Evolutionary conservation across 30 jellyfish, hydroid and myxozoan genomes (phyloP), one percentile per base, ranked within the genome.

Genomic region (Morbakka virulenta): DNA sequence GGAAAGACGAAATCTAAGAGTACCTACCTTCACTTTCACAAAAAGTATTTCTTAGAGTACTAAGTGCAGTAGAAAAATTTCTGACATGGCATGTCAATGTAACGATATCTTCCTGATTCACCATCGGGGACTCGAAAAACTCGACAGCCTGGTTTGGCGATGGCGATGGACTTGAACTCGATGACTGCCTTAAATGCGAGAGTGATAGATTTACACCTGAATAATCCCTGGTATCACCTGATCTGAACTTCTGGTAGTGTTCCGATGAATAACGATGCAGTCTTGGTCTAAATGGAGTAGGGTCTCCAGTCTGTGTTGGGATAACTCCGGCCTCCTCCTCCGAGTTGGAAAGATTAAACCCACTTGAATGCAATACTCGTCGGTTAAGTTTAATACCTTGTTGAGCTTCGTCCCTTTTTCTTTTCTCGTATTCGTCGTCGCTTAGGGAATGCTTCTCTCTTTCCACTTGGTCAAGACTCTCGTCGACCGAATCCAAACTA

Each of bases 21-120:
- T 27, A 48, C 95, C 52, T 62, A 88, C 97, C 95, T 62, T 52
- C 85, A 52, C 91, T 80, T 11, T 76, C 95, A 3, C 33, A 66
- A 34, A 91, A 91, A 14, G 96, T 76, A 26, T 91, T 83, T 68
- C 96, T 67, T 49, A 91, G 63, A 28, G 41, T 76, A 53, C 76
- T 84, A 52, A 91, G 70, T 14, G 96, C 91, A 57, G 29, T 84
- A 9, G 98, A 91, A 76, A 91, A 91, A 51, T 82, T 91, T 68
- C 98, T 71, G 28, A 91, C 98, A 76, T 91, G 98, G 3, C 70
- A 95, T 28, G 98, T 91, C 32, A 91, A 87, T 0, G 96, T 84
- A 28, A 86, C 84, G 28, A 91, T 91, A 75, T 84, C 98, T 25
- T 91, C 96, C 67, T 84, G 96, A 67, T 91, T 95, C 47, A 91